phyloP scores from a whole-genome alignment of 2,797 vertebrate genomes.

The Schizopygopsis pylzovi region DNA sequence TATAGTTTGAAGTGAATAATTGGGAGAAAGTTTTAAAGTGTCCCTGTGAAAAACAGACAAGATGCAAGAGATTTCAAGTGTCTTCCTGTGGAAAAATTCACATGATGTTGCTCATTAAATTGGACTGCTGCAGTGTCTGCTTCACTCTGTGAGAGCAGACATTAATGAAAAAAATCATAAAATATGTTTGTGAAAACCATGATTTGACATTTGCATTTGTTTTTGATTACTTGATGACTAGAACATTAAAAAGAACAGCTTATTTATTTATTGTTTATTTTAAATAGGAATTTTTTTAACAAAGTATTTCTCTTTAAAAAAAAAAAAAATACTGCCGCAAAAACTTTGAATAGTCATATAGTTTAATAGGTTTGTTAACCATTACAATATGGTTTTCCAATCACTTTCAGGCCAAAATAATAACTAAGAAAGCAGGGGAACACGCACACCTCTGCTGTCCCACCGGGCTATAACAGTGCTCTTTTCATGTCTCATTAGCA shows the following conservation, averaged over 20 bases:
- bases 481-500: constrained; percentile 35
- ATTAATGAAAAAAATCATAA: neutral
- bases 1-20: neutral
- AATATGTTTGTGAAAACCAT: neutral
- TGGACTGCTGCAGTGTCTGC: neutral
- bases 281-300: neutral
- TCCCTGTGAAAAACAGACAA: neutral
- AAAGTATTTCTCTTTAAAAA: neutral
- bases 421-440: neutral
- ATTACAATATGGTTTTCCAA: neutral
- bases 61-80: neutral
- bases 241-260: neutral
- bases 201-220: neutral
- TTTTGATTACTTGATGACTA: neutral
- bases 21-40: neutral
- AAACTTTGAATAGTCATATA: neutral
- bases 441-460: neutral
- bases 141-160: neutral
- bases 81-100: neutral
- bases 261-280: neutral
- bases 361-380: neutral
- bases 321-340: neutral
- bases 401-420: neutral
- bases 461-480: constrained; percentile 2
- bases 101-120: neutral